Evolutionary conservation across 2,113 vertebrate species (phyloP), one percentile per base, ranked within the genome.

Genomic region (Ahaetulla prasina): DNA sequence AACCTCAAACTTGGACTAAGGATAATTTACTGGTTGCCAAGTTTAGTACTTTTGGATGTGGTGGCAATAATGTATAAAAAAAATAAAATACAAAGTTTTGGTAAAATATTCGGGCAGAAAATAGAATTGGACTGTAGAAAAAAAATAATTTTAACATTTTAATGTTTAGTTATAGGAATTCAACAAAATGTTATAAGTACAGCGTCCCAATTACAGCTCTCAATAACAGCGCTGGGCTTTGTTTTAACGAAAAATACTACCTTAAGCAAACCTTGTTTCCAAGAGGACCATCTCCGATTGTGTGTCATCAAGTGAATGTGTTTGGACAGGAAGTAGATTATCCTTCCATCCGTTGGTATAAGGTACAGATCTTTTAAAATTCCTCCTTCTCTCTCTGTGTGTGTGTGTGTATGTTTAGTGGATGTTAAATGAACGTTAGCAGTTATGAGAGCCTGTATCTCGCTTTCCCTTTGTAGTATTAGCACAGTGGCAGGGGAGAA

Each of bases 291-390:
- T 96, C 96, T 49, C 30, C 0, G 0, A 91, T 99, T 53, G 87
- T 94, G 18, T 99, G 98, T 92, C 98, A 98, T 68, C 85, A 97
- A 35, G 1, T 97, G 80, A 85, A 1, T 1, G 35, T 89, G 1
- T 96, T 98, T 30, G 93, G 95, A 27, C 22, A 85, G 6, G 96
- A 96, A 63, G 93, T 97, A 50, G 74, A 97, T 55, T 12, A 95
- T 9, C 91, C 95, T 0, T 95, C 93, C 20, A 87, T 98, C 90
- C 92, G 89, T n/a, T 99, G 98, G 98, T 98, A 96, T 96, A 98
- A 96, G 97, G 98, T 99, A 97, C 3, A 45, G 7, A 54, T 10
- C 10, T 85, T 63, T 52, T 60, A 54, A 49, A 25, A 60, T 45
- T 12, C 2, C 3, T 3, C 23, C 47, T 47, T 85, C 35, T n/a